phyloP scores from a whole-genome alignment of 1,140 invertebrate species.

The Diabrotica virgifera region DNA sequence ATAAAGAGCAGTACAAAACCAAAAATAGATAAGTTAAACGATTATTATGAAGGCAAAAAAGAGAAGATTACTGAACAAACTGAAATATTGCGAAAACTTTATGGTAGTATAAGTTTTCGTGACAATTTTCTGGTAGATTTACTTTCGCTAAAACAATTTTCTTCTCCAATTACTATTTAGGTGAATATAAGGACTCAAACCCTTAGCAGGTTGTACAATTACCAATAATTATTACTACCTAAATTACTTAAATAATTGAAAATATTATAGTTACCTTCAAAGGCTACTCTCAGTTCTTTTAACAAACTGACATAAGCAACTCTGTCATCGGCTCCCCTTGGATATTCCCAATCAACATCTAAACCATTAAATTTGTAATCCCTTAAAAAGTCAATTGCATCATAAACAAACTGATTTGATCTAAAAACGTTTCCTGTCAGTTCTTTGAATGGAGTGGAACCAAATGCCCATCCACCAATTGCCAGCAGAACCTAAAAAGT shows the following conservation, averaged over 20 bases:
- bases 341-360: constrained; percentile 98
- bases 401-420: constrained; percentile 94
- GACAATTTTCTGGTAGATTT: too few species aligned
- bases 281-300: constrained; percentile 81
- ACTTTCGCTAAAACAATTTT: too few species aligned
- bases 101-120: too few species aligned
- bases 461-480: constrained; percentile 93
- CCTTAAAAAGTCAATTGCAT: constrained; percentile 87
- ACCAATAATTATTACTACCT: background rate
- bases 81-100: too few species aligned
- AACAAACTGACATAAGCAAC: constrained; percentile 77
- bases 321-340: constrained; percentile 81
- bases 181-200: too few species aligned
- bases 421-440: constrained; percentile 85
- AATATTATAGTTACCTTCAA: constrained; percentile 60
- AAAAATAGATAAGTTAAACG: too few species aligned
- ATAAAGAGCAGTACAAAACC: too few species aligned
- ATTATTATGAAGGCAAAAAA: too few species aligned
- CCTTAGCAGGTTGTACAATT: background rate
- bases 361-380: constrained; percentile 91
- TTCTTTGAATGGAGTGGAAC: constrained; percentile 89
- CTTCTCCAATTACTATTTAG: too few species aligned
- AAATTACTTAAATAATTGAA: background rate
- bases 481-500: constrained; percentile 71
- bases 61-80: too few species aligned